Evolutionary conservation across 2,797 vertebrate genomes (phyloP).

Genomic region (Percopsis omiscomaycus): DNA sequence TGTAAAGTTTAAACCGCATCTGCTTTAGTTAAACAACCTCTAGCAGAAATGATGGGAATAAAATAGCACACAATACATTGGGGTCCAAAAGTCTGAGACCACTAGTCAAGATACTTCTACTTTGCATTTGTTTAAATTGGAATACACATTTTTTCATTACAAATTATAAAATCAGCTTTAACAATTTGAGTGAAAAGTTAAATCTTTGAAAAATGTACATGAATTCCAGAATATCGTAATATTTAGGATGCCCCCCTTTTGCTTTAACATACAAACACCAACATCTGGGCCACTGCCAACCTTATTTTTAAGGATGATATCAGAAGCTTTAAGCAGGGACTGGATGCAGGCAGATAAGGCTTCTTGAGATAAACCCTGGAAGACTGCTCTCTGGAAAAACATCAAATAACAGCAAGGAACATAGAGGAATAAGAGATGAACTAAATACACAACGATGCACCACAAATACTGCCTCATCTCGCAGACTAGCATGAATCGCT

Average conservation of each 20-base stretch:
- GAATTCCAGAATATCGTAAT: too few relatives aligned
- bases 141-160: too few relatives aligned
- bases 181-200: too few relatives aligned
- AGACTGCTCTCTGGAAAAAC: slow-evolving; percentile 88
- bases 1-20: slow-evolving; percentile 52
- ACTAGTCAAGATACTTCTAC: too few relatives aligned
- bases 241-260: too few relatives aligned
- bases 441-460: slow-evolving; percentile 6
- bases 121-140: too few relatives aligned
- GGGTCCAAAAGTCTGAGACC: too few relatives aligned
- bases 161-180: too few relatives aligned
- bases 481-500: not conserved
- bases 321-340: slow-evolving; percentile 90
- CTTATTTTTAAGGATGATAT: slow-evolving; percentile 95
- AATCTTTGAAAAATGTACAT: too few relatives aligned
- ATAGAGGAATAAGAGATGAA: slow-evolving; percentile 23
- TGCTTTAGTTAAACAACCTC: slow-evolving; percentile 46
- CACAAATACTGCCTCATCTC: slow-evolving; percentile 3
- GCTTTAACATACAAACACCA: too few relatives aligned
- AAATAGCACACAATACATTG: too few relatives aligned
- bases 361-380: slow-evolving; percentile 97
- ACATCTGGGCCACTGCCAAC: slow-evolving; percentile 69
- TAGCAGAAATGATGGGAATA: slow-evolving; percentile 11
- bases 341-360: slow-evolving; percentile 95
- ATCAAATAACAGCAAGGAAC: slow-evolving; percentile 48